Evolutionary conservation across 2,888 invertebrate genomes (phyloP).

Genomic region (Dimorphilus gyrociliatus): DNA sequence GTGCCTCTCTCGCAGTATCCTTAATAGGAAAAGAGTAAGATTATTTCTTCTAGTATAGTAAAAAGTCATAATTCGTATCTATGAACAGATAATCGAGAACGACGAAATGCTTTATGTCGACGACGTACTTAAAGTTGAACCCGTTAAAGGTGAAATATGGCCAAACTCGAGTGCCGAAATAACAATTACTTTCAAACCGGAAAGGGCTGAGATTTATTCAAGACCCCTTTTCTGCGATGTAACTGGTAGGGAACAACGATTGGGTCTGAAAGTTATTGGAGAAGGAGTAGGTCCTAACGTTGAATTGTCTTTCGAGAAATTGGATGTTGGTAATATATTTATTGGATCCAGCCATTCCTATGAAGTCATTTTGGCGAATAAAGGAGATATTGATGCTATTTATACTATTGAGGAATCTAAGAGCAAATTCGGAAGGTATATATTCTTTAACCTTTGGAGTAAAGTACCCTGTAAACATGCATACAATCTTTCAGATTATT

Average conservation of each 20-base stretch:
- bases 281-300: slow-evolving; percentile 36
- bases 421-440: slow-evolving; percentile 28
- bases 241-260: slow-evolving; percentile 33
- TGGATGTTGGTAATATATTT: slow-evolving; percentile 37
- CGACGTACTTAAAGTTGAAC: slow-evolving; percentile 33
- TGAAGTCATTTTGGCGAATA: slow-evolving; percentile 36
- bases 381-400: slow-evolving; percentile 37
- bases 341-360: slow-evolving; percentile 34
- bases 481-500: too few species aligned
- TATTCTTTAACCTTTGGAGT: too few species aligned
- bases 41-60: neutral
- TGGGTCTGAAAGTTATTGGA: slow-evolving; percentile 32
- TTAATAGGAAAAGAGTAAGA: slow-evolving; percentile 29
- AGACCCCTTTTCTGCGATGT: slow-evolving; percentile 36
- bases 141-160: slow-evolving; percentile 37
- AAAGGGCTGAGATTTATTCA: slow-evolving; percentile 29
- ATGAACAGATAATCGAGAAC: slow-evolving; percentile 21
- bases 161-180: slow-evolving; percentile 33
- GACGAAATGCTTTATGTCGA: slow-evolving; percentile 31
- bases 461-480: slow-evolving; percentile 1
- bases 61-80: neutral
- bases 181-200: slow-evolving; percentile 33
- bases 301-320: slow-evolving; percentile 29
- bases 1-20: slow-evolving; percentile 29
- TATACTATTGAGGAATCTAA: slow-evolving; percentile 24